These are phyloP conservation scores for Drosophila borealis DNA, from an alignment of 2,888 invertebrate genomes.

Conservation along the genomic window DNA sequence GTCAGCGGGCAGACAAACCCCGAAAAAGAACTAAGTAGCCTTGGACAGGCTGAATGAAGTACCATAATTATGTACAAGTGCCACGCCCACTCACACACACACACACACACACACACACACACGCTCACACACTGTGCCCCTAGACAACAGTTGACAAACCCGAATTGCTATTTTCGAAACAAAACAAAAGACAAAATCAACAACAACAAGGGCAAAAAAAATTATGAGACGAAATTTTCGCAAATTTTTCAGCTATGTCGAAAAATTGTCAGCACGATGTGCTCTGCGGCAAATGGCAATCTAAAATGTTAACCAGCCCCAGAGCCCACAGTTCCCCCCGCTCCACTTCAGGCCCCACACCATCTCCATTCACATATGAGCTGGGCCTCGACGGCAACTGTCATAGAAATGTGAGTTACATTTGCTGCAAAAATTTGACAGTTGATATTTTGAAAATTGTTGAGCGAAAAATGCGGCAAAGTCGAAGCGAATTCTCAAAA, in stretches of 20 bases:
- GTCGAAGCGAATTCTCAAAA: constrained; percentile 28
- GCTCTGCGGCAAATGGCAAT: constrained; percentile 63
- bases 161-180: constrained; percentile 69
- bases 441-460: constrained; percentile 81
- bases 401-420: constrained; percentile 78
- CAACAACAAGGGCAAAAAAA: constrained; percentile 19
- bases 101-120: constrained; percentile 14
- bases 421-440: constrained; percentile 82
- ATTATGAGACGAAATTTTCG: constrained; percentile 61
- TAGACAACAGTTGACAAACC: constrained; percentile 60
- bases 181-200: constrained; percentile 40
- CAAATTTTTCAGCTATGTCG: constrained; percentile 81
- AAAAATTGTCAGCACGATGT: constrained; percentile 75
- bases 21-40: constrained; percentile 48
- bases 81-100: constrained; percentile 64
- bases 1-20: constrained; percentile 25
- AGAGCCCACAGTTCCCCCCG: constrained; percentile 2
- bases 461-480: constrained; percentile 47
- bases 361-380: constrained; percentile 16
- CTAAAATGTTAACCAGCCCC: constrained; percentile 58
- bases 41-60: constrained; percentile 63
- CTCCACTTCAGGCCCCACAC: constrained; percentile 1
- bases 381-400: constrained; percentile 35
- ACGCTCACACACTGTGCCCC: constrained; percentile 11
- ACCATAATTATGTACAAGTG: constrained; percentile 70